Evolutionary conservation across 2,888 invertebrate genomes (phyloP).

Genomic region (Bimastos eiseni): DNA sequence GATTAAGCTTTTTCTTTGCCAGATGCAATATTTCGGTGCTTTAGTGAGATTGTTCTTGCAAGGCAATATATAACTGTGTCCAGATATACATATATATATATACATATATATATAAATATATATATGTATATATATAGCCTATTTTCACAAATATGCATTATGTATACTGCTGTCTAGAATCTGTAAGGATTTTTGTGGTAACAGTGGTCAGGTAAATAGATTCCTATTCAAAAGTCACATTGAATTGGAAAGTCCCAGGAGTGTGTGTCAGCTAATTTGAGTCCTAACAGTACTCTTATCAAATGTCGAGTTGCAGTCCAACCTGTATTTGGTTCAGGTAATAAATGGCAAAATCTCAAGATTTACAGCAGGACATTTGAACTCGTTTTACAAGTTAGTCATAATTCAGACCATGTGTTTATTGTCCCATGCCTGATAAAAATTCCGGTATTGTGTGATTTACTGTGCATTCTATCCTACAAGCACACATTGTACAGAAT

Average conservation of each 20-base stretch:
- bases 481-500: neutral
- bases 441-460: neutral
- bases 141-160: neutral
- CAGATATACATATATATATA: neutral
- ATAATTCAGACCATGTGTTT: neutral
- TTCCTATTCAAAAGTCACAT: neutral
- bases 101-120: neutral
- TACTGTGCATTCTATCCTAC: neutral
- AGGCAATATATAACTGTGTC: neutral
- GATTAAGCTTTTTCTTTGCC: too few relatives aligned
- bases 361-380: neutral
- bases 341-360: neutral
- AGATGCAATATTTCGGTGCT: neutral
- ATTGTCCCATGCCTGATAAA: neutral
- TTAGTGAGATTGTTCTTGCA: neutral
- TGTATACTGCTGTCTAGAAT: neutral
- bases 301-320: too few relatives aligned
- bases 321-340: neutral
- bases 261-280: neutral
- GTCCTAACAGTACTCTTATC: too few relatives aligned
- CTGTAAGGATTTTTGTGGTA: neutral
- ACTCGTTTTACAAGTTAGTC: neutral
- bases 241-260: neutral
- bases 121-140: too few relatives aligned
- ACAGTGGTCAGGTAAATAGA: neutral